These are phyloP conservation scores for Calyptomena viridis DNA, from an alignment of 2,113 vertebrate species.

Conservation along the genomic window DNA sequence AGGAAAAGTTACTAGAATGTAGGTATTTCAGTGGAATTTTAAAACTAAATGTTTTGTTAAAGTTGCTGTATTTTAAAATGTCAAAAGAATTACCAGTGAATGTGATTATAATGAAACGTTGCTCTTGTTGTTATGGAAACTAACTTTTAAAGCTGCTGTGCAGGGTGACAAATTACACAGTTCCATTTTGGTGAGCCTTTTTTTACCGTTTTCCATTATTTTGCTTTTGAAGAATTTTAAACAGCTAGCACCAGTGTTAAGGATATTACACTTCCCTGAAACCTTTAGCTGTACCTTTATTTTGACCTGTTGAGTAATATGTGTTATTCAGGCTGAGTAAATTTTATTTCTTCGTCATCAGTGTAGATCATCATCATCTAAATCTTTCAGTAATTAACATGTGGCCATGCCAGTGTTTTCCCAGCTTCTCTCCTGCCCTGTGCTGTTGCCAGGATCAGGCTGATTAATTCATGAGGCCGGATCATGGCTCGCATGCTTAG, in stretches of 20 bases:
- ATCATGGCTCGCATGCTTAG: rapidly evolving
- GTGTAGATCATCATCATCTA: background rate
- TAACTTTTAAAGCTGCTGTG: slow-evolving; percentile 36
- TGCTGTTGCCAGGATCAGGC: background rate
- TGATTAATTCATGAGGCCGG: background rate
- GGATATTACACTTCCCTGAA: background rate
- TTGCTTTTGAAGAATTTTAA: slow-evolving; percentile 32
- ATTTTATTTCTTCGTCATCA: background rate
- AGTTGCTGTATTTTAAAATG: slow-evolving; percentile 49
- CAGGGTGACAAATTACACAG: slow-evolving; percentile 41
- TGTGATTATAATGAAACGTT: slow-evolving; percentile 55
- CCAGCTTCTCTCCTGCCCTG: background rate
- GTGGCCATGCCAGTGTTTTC: background rate
- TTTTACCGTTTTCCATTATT: background rate
- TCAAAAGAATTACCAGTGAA: slow-evolving; percentile 14
- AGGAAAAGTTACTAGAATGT: background rate
- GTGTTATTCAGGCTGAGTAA: background rate
- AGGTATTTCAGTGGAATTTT: background rate
- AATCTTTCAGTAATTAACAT: background rate
- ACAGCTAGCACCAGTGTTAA: background rate
- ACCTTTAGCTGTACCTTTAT: background rate
- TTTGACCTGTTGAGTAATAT: background rate
- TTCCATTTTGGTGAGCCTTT: background rate
- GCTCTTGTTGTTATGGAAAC: slow-evolving; percentile 62
- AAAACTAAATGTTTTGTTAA: slow-evolving; percentile 10